Evolutionary conservation across 2,888 invertebrate genomes (phyloP).

Genomic region (Ypsolopha sequella): DNA sequence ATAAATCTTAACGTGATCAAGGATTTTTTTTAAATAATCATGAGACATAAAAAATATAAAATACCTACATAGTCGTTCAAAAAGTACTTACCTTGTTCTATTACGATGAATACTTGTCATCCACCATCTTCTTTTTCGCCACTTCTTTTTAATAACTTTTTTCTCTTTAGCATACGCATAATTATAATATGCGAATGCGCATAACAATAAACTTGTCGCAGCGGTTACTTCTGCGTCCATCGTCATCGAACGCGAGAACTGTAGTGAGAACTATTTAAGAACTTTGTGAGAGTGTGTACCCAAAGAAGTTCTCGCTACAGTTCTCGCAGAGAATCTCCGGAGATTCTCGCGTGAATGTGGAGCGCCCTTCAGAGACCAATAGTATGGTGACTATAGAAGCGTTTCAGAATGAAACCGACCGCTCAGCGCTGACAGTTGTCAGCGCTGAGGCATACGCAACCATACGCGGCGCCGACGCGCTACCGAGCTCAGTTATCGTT

Average conservation of each 20-base stretch:
- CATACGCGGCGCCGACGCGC: no score
- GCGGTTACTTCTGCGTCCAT: slow-evolving; percentile 9
- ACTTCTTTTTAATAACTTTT: no score
- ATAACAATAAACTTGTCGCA: slow-evolving; percentile 7
- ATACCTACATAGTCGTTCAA: slow-evolving; percentile 1
- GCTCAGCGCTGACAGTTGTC: no score
- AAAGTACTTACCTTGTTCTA: neutral
- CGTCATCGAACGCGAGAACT: slow-evolving; percentile 8
- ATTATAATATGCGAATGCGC: slow-evolving; percentile 7
- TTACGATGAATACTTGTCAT: no score
- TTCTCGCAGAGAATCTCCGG: slow-evolving; percentile 6
- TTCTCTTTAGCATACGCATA: slow-evolving; percentile 1
- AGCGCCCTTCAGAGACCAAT: slow-evolving; percentile 6
- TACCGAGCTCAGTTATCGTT: no score
- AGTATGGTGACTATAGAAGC: no score
- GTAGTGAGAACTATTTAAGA: slow-evolving; percentile 6
- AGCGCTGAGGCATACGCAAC: no score
- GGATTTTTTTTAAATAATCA: slow-evolving; percentile 5
- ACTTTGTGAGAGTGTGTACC: slow-evolving; percentile 7
- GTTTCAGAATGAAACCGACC: no score
- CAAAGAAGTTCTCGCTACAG: slow-evolving; percentile 4
- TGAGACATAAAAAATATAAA: slow-evolving; percentile 1
- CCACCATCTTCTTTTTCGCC: no score
- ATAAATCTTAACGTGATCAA: slow-evolving; percentile 4
- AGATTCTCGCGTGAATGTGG: slow-evolving; percentile 9